Evolutionary conservation across 2,113 vertebrate species (phyloP).

Genomic region (Albula goreensis): DNA sequence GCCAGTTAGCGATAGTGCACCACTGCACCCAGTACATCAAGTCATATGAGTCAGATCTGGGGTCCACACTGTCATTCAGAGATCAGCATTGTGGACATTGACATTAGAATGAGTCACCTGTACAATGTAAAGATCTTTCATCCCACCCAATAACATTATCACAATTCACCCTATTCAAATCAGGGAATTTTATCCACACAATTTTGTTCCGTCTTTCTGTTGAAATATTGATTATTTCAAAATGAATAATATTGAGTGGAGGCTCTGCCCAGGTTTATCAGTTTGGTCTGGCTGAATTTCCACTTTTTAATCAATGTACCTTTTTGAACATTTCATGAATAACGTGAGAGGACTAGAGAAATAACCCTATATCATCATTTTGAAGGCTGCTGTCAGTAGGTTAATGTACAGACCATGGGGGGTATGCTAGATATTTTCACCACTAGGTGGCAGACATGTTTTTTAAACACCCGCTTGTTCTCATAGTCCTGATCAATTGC

Average conservation of each 20-base stretch:
- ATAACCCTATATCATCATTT: not conserved
- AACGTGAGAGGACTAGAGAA: not conserved
- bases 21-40: not conserved
- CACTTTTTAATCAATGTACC: not conserved
- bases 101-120: no score
- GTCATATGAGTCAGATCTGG: no score
- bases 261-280: not conserved
- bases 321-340: not conserved
- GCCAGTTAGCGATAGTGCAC: not conserved
- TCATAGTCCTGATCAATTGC: not conserved
- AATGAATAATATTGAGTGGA: not conserved
- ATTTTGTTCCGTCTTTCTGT: not conserved
- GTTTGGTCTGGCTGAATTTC: not conserved
- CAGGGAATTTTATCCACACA: not conserved
- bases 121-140: not conserved
- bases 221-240: not conserved
- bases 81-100: no score
- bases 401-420: not conserved
- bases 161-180: no score
- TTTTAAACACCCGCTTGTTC: not conserved
- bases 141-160: no score
- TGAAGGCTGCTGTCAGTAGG: not conserved
- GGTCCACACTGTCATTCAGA: no score
- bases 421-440: not conserved
- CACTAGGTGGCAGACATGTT: slow-evolving; percentile 16